Conservation (phyloP, 2,888 invertebrate genomes). For the Lycophotia porphyrea region DNA sequence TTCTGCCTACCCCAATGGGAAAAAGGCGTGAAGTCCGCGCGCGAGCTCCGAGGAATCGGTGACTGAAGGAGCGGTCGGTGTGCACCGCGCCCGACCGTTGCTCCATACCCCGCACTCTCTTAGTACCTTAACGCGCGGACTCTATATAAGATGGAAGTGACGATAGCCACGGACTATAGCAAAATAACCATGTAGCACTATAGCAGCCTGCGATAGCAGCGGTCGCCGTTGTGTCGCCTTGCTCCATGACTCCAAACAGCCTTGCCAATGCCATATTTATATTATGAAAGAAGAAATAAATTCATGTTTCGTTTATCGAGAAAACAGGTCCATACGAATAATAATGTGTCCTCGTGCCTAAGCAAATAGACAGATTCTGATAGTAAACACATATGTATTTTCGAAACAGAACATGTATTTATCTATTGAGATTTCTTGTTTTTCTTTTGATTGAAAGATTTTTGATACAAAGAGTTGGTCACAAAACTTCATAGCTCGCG, state of each 20-base stretch:
- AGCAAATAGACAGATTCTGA: conserved; percentile 31
- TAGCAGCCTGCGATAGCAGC: no score
- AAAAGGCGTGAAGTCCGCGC: not conserved
- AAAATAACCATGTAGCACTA: not conserved
- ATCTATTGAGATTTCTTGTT: conserved; percentile 3
- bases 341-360: conserved; percentile 29
- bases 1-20: not conserved
- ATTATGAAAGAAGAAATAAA: conserved; percentile 40
- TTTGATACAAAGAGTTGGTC: not conserved
- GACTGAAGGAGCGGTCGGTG: no score
- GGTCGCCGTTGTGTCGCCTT: not conserved
- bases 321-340: conserved; percentile 40
- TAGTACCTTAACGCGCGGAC: no score
- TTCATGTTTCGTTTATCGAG: conserved; percentile 35
- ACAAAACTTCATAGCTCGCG: not conserved
- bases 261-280: conserved; percentile 10
- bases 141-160: not conserved
- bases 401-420: conserved; percentile 7
- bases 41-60: no score
- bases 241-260: not conserved
- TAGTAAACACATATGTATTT: conserved; percentile 16
- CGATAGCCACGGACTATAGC: not conserved
- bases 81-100: no score
- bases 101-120: no score
- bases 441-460: not conserved